Percentiles rank a stretch among this genome's conserved stretches.
These are phyloP conservation scores for Erebia aethiops DNA, from an alignment of 2,888 invertebrate species.

Conservation along the genomic window DNA sequence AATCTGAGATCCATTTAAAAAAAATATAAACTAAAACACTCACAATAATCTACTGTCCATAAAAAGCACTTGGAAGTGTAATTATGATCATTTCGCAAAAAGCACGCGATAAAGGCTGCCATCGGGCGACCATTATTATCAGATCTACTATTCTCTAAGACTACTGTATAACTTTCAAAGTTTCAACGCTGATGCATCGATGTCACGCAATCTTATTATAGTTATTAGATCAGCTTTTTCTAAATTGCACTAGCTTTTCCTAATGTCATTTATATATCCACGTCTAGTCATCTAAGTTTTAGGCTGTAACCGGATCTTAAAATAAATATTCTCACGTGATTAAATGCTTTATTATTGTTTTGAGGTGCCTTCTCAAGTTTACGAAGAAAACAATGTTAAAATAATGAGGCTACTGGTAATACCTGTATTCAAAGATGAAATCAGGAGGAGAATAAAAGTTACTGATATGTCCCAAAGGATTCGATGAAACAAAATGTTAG, in stretches of 20 bases:
- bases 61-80: slow-evolving; percentile 17
- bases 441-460: too few species aligned
- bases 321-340: too few species aligned
- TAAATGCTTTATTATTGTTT: too few species aligned
- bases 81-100: slow-evolving; percentile 20
- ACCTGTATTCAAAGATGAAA: too few species aligned
- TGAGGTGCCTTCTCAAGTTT: too few species aligned
- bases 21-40: slow-evolving; percentile 10
- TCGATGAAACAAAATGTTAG: too few species aligned
- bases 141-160: slow-evolving; percentile 1
- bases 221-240: neutral
- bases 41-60: neutral
- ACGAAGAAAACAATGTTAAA: too few species aligned
- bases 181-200: slow-evolving; percentile 7
- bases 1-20: neutral
- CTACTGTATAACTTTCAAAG: neutral
- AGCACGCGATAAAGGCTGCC: slow-evolving; percentile 19
- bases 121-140: slow-evolving; percentile 14
- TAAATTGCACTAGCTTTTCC: neutral
- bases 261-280: too few species aligned
- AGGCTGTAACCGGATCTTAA: too few species aligned
- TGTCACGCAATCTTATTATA: neutral
- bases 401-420: too few species aligned
- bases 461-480: too few species aligned
- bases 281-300: too few species aligned